Evolutionary conservation across 2,888 invertebrate species (phyloP), one percentile per base, ranked within the genome.

Genomic region (Drosophila kanekoi): DNA sequence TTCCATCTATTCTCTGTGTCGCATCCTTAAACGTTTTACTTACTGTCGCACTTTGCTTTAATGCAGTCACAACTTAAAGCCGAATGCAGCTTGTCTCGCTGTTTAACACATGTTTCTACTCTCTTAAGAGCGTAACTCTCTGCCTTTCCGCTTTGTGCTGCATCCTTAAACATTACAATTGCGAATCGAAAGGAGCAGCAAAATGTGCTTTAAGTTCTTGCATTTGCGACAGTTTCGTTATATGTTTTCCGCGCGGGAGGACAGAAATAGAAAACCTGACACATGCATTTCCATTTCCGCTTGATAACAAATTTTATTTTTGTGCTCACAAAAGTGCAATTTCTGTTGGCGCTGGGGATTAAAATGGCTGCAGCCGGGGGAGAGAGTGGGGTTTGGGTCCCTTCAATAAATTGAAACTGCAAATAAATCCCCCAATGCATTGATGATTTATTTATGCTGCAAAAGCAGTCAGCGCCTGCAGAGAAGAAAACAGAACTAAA

Each of bases 381-480:
- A 6, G 23, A 11, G 1, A 13, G 10, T 13, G n/a, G 14, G 8
- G 3, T n/a, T 54, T 56, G 32, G 72, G 72, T 28, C 8, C 28
- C 28, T 28, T 28, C 73, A 76, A 62, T 57, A 47, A 71, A 64
- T 56, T 48, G 62, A 72, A 76, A 75, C 37, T n/a, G 40, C 48
- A 76, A 67, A 72, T 59, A 59, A 65, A 70, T 70, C 54, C 81
- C 70, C 68, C 63, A 77, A 59, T 80, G 73, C 77, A 81, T 67
- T 65, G 83, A 78, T 89, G 87, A 85, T 89, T 85, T 89, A 89
- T 85, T 84, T 87, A 85, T 72, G 80, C 72, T 53, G 61, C 64
- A 71, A 56, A 59, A 18, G 16, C 32, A 41, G 47, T 37, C 52
- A 60, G 38, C 11, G 49, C n/a, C 37, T 48, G 33, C 32, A 65